Percentiles rank a stretch among this genome's conserved stretches.
Evolutionary conservation across 1,140 invertebrate genomes (phyloP).

Genomic region (Drosophila littoralis): DNA sequence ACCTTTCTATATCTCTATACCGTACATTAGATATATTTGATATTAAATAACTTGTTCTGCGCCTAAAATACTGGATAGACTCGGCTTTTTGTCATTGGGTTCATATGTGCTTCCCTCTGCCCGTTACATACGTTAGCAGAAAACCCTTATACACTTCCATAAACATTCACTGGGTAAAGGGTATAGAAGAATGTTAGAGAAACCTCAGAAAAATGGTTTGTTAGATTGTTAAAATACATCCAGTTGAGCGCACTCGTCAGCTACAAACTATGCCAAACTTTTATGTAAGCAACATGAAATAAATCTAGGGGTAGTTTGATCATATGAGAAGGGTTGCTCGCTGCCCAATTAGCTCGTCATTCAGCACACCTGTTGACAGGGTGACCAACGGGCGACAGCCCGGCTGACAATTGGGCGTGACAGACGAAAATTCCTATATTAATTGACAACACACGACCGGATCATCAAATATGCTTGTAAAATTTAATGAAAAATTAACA

Average conservation of each 20-base stretch:
- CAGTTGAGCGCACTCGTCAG: conserved; percentile 67
- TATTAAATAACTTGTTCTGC: too few species aligned
- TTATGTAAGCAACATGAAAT: background rate
- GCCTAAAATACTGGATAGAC: too few species aligned
- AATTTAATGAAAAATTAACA: conserved; percentile 81
- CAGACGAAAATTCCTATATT: conserved; percentile 65
- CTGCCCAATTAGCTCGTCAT: conserved; percentile 5
- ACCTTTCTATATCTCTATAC: too few species aligned
- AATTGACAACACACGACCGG: conserved; percentile 73
- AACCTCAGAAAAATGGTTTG: conserved; percentile 17
- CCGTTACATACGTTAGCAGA: too few species aligned
- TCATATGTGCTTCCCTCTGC: too few species aligned
- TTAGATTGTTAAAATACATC: conserved; percentile 65
- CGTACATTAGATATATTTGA: too few species aligned
- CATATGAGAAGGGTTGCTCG: conserved; percentile 25
- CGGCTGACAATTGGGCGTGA: conserved; percentile 45
- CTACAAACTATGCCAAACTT: background rate
- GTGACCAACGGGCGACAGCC: conserved; percentile 3
- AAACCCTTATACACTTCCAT: too few species aligned
- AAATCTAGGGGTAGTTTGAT: conserved; percentile 21
- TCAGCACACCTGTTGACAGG: conserved; percentile 64
- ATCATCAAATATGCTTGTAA: conserved; percentile 50
- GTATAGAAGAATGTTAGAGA: background rate
- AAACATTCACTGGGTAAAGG: background rate
- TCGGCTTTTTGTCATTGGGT: too few species aligned